A percentile compares a stretch with the other conserved stretches of the same genome.
Conservation (phyloP, 2,888 invertebrate genomes). For the Caenorhabditis sp. region DNA sequence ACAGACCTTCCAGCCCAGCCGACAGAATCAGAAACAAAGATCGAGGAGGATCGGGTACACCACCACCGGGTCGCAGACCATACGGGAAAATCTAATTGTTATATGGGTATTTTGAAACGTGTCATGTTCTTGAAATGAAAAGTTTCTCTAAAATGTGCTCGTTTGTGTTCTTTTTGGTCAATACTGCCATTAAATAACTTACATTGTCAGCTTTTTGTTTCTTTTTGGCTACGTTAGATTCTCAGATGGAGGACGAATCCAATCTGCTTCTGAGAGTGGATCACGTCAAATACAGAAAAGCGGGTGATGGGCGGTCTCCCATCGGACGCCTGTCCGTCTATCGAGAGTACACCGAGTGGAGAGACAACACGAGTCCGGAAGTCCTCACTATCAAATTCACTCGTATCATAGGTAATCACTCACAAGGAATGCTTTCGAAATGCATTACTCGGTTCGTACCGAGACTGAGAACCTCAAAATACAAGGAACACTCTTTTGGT, state of each 20-base stretch:
- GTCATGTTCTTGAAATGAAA: neutral
- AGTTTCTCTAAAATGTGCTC: neutral
- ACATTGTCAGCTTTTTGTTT: neutral
- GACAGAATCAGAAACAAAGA: constrained; percentile 28
- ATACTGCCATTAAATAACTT: neutral
- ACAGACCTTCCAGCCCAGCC: constrained; percentile 3
- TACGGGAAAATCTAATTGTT: constrained; percentile 13
- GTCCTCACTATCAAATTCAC: constrained; percentile 66
- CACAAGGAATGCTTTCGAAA: too few relatives aligned
- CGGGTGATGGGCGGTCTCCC: constrained; percentile 74
- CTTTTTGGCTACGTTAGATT: neutral
- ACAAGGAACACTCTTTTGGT: too few relatives aligned
- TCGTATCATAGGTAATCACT: constrained; percentile 72
- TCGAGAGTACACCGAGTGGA: constrained; percentile 76
- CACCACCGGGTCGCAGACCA: constrained; percentile 24
- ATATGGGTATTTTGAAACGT: neutral
- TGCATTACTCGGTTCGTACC: too few relatives aligned
- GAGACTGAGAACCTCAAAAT: too few relatives aligned
- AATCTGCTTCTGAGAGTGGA: constrained; percentile 64
- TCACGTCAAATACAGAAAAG: constrained; percentile 75
- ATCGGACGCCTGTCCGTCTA: constrained; percentile 68
- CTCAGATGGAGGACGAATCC: constrained; percentile 42
- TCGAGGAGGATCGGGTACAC: constrained; percentile 44
- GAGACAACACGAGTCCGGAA: constrained; percentile 64
- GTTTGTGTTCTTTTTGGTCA: neutral